Evolutionary conservation across 2,888 invertebrate species (phyloP).

Genomic region (Gonocerus acuteangulatus): DNA sequence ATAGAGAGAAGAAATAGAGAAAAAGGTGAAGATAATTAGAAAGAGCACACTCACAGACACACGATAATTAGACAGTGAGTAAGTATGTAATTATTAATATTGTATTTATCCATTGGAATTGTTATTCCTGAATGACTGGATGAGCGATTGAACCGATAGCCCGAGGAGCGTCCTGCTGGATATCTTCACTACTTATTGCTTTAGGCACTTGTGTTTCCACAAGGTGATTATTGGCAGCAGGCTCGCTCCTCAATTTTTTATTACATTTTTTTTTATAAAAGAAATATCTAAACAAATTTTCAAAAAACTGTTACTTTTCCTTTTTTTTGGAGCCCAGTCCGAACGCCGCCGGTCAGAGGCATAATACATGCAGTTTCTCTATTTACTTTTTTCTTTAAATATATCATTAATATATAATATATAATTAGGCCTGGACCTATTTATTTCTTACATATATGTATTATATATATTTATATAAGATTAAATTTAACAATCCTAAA

Average conservation of each 20-base stretch:
- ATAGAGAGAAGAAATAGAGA: slow-evolving; percentile 5
- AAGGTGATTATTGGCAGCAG: slow-evolving; percentile 29
- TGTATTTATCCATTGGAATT: background rate
- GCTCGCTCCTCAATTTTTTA: slow-evolving; percentile 17
- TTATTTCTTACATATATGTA: slow-evolving; percentile 38
- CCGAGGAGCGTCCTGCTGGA: slow-evolving; percentile 24
- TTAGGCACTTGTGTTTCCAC: slow-evolving; percentile 34
- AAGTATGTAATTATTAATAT: slow-evolving; percentile 4
- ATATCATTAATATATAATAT: slow-evolving; percentile 29
- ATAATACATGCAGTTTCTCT: slow-evolving; percentile 21
- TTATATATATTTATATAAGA: slow-evolving; percentile 39
- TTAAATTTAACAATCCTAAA: slow-evolving; percentile 38
- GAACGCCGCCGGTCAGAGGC: background rate
- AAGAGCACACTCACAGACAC: slow-evolving; percentile 31
- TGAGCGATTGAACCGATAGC: slow-evolving; percentile 30
- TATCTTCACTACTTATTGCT: slow-evolving; percentile 33
- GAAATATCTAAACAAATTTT: background rate
- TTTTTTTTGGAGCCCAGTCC: slow-evolving; percentile 19
- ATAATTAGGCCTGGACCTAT: slow-evolving; percentile 41
- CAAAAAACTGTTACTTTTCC: slow-evolving; percentile 9
- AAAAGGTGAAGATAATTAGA: slow-evolving; percentile 9
- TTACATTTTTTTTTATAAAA: background rate
- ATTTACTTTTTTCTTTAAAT: slow-evolving; percentile 34
- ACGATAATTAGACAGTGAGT: slow-evolving; percentile 19
- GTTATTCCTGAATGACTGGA: slow-evolving; percentile 16